Conservation (phyloP, 2,888 invertebrate genomes). For the Geophilus truncorum region DNA sequence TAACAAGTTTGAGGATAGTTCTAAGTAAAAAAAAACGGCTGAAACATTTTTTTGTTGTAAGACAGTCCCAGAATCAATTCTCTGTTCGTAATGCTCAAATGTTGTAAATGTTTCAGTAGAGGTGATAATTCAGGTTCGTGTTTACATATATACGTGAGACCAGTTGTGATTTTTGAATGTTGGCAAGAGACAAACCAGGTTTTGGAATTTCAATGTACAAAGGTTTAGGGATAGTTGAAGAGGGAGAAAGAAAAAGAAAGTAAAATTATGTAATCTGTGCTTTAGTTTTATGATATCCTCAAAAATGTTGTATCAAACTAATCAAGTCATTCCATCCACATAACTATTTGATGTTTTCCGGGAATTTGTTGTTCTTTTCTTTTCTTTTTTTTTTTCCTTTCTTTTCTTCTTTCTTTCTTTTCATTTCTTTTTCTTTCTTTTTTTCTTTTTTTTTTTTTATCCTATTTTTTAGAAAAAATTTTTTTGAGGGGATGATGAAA, state of each 20-base stretch:
- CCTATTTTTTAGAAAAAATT: not conserved
- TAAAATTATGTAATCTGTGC: not conserved
- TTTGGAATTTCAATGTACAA: not conserved
- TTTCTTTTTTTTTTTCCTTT: not conserved
- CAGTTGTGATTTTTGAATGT: not conserved
- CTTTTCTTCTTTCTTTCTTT: no score
- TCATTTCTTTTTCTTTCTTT: not conserved
- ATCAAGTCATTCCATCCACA: constrained; percentile 30
- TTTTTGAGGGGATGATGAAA: not conserved
- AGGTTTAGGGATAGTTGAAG: not conserved
- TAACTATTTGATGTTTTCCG: not conserved
- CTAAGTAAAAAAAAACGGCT: not conserved
- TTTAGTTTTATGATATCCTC: not conserved
- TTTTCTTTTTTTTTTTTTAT: not conserved
- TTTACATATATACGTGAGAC: not conserved
- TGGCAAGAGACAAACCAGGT: not conserved
- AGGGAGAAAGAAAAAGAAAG: not conserved
- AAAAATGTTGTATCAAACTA: not conserved
- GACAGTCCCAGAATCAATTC: not conserved
- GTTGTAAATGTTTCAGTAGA: not conserved
- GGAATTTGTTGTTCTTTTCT: not conserved
- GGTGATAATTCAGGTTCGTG: not conserved
- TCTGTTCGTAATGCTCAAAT: not conserved
- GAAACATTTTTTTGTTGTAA: not conserved
- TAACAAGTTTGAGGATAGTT: not conserved